Conservation (phyloP, 2,888 invertebrate species). For the Hirtodrosophila histrioides region DNA sequence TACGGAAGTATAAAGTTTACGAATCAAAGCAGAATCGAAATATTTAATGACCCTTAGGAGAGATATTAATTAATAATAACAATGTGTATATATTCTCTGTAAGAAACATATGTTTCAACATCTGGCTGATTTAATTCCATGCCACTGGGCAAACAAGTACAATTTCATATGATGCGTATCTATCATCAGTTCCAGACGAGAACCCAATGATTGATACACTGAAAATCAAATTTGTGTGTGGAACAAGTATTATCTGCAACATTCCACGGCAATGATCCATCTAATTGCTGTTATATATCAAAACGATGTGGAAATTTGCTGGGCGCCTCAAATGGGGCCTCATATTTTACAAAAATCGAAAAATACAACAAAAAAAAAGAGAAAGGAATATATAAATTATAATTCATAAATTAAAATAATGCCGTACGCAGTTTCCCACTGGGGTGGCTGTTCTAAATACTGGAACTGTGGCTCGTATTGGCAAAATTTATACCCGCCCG, state of each 20-base stretch:
- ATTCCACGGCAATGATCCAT: conserved; percentile 47
- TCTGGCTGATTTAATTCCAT: conserved; percentile 3
- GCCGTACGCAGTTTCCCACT: conserved; percentile 48
- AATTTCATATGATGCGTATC: conserved; percentile 36
- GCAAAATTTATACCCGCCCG: conserved; percentile 41
- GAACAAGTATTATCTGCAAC: conserved; percentile 46
- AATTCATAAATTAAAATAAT: conserved; percentile 72
- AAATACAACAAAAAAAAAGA: conserved; percentile 5
- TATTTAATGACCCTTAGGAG: no score
- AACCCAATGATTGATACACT: conserved; percentile 63
- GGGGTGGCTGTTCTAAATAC: conserved; percentile 53
- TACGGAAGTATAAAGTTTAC: no score
- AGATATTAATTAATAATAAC: no score
- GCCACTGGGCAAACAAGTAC: neutral
- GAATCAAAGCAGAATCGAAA: no score
- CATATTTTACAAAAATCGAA: conserved; percentile 25
- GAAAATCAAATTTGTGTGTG: conserved; percentile 30
- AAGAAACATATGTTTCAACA: neutral
- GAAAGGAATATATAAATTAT: conserved; percentile 60
- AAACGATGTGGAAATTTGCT: conserved; percentile 47
- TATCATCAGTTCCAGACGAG: conserved; percentile 35
- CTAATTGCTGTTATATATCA: conserved; percentile 61
- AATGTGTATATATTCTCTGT: no score
- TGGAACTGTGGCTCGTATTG: conserved; percentile 44
- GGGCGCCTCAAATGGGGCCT: conserved; percentile 47